Conservation (phyloP, 2,797 vertebrate genomes). For the Vipera latastei region DNA sequence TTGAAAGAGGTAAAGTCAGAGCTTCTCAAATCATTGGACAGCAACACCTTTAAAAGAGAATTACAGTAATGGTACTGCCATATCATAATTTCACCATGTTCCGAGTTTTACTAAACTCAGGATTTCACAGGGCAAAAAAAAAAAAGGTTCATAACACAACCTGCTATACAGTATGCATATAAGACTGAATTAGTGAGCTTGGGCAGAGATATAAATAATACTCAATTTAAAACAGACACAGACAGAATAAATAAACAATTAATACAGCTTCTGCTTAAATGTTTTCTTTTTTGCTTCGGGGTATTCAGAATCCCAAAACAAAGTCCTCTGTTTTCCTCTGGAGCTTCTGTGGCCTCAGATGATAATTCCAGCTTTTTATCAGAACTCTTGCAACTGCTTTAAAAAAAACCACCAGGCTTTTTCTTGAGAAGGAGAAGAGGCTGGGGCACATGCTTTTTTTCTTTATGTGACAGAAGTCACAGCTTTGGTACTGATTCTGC, state of each 20-base stretch:
- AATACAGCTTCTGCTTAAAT: not conserved
- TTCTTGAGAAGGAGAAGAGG: not conserved
- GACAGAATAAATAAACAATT: not conserved
- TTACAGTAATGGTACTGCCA: not conserved
- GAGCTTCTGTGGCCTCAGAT: not conserved
- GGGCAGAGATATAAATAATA: not conserved
- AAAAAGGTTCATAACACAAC: not conserved
- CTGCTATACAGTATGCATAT: not conserved
- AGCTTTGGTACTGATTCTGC: not conserved
- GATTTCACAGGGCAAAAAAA: not conserved
- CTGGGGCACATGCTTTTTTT: not conserved
- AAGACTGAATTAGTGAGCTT: not conserved
- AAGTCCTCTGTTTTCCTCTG: not conserved
- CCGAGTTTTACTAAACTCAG: not conserved
- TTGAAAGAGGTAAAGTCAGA: not conserved
- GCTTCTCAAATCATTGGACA: not conserved
- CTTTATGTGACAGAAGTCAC: not conserved
- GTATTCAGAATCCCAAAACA: not conserved
- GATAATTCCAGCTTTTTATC: not conserved
- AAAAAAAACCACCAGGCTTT: not conserved
- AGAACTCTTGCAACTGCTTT: not conserved
- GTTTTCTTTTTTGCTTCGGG: not conserved
- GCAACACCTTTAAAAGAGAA: not conserved
- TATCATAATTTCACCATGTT: not conserved
- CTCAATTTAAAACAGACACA: not conserved